Conservation (phyloP, 2,888 invertebrate genomes). For the Athalia cordata region DNA sequence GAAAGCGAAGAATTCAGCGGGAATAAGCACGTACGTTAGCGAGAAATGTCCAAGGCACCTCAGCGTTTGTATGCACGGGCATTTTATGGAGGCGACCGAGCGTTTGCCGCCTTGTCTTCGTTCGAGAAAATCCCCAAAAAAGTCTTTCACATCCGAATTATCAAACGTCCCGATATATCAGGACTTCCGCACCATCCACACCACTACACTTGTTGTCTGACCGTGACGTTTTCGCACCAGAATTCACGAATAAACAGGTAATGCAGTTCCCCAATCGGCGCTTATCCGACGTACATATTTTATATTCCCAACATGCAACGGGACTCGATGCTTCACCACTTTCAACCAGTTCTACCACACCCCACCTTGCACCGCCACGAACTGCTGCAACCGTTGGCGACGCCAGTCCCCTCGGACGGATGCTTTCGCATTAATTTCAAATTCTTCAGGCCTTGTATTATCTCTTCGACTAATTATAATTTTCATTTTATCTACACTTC, state of each 20-base stretch:
- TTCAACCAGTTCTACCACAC: constrained; percentile 39
- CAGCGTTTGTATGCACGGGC: constrained; percentile 46
- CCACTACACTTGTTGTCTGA: constrained; percentile 41
- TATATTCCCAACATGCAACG: constrained; percentile 68
- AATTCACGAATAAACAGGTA: constrained; percentile 46
- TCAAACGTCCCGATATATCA: constrained; percentile 63
- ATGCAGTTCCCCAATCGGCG: constrained; percentile 46
- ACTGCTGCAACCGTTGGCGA: too few relatives aligned
- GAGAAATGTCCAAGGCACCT: constrained; percentile 46
- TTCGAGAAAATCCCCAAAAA: constrained; percentile 14
- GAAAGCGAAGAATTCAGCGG: constrained; percentile 32
- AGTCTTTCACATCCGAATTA: constrained; percentile 55
- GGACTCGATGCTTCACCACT: constrained; percentile 54
- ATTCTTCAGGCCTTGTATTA: background rate
- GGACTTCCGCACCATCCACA: constrained; percentile 49
- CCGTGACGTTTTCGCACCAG: constrained; percentile 44
- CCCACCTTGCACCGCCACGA: constrained; percentile 21
- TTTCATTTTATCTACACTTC: background rate
- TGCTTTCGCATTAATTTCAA: background rate
- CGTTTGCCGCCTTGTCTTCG: constrained; percentile 41
- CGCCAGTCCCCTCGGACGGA: too few relatives aligned
- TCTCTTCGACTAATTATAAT: background rate
- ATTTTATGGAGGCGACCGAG: constrained; percentile 42
- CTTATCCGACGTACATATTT: constrained; percentile 63
- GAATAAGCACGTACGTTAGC: constrained; percentile 33